phyloP scores from a whole-genome alignment of 2,113 vertebrate genomes.

The Bubo blakistoni region DNA sequence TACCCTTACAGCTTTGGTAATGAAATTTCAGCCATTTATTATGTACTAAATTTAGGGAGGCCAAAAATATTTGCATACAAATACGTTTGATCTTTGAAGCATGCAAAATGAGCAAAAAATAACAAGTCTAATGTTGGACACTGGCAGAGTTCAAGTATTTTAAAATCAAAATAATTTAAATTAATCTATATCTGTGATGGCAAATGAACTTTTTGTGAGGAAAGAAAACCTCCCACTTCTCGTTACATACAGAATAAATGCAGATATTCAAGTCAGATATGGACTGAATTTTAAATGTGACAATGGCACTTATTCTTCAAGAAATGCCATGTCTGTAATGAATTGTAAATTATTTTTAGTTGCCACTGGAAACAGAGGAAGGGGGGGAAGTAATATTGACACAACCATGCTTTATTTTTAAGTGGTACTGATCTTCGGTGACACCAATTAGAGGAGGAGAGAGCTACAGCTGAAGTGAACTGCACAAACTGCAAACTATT shows the following conservation, averaged over 20 bases:
- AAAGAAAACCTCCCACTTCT: background rate
- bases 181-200: background rate
- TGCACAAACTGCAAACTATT: background rate
- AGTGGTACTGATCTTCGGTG: background rate
- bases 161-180: background rate
- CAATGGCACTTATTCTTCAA: background rate
- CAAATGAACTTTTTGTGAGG: background rate
- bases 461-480: background rate
- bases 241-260: background rate
- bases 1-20: background rate
- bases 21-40: background rate
- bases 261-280: background rate
- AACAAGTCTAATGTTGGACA: background rate
- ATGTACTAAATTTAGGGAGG: background rate
- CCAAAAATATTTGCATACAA: conserved; percentile 40
- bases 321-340: conserved; percentile 3
- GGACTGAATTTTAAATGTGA: background rate
- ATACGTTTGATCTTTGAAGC: conserved; percentile 2
- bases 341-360: conserved; percentile 41
- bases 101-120: background rate
- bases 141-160: background rate
- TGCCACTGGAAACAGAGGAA: background rate
- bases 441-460: conserved; percentile 1
- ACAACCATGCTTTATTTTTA: conserved; percentile 17
- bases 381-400: background rate